A percentile compares a stretch with the other conserved stretches of the same genome.
These are phyloP conservation scores for Pseudolaguvia tuberculata DNA, from an alignment of 2,113 vertebrate species.

Conservation along the genomic window DNA sequence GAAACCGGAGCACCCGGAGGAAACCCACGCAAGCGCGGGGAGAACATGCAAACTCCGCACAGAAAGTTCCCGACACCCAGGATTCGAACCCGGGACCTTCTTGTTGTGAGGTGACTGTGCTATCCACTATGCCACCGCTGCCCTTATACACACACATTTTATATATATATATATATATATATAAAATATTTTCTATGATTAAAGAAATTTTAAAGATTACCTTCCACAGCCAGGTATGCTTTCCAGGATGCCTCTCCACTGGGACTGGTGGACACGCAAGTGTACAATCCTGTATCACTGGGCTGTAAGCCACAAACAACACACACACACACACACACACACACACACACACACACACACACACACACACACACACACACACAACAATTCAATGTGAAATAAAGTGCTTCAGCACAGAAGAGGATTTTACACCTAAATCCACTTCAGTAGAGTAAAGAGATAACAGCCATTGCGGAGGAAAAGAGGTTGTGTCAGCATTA, in stretches of 20 bases:
- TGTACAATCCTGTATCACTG: slow-evolving; percentile 89
- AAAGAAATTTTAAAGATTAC: slow-evolving; percentile 71
- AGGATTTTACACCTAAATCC: background rate
- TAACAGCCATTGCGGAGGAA: slow-evolving; percentile 13
- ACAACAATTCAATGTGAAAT: slow-evolving; percentile 8
- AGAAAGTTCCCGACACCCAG: no score
- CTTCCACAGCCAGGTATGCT: slow-evolving; percentile 91
- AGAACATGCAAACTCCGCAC: no score
- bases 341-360: slow-evolving; percentile 12
- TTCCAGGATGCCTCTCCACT: slow-evolving; percentile 96
- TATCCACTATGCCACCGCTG: no score
- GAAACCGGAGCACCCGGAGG: no score
- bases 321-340: slow-evolving; percentile 9
- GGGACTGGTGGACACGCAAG: slow-evolving; percentile 89
- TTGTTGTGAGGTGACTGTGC: no score
- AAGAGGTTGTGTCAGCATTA: slow-evolving; percentile 33
- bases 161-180: no score
- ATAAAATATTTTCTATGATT: no score
- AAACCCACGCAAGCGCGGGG: no score
- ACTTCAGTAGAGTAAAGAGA: slow-evolving; percentile 13
- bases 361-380: slow-evolving; percentile 10
- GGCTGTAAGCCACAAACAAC: slow-evolving; percentile 67
- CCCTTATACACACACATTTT: no score
- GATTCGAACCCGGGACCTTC: no score
- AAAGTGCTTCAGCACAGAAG: slow-evolving; percentile 9